phyloP scores from a whole-genome alignment of 2,888 invertebrate genomes.

The Ryuthela nishihirai region DNA sequence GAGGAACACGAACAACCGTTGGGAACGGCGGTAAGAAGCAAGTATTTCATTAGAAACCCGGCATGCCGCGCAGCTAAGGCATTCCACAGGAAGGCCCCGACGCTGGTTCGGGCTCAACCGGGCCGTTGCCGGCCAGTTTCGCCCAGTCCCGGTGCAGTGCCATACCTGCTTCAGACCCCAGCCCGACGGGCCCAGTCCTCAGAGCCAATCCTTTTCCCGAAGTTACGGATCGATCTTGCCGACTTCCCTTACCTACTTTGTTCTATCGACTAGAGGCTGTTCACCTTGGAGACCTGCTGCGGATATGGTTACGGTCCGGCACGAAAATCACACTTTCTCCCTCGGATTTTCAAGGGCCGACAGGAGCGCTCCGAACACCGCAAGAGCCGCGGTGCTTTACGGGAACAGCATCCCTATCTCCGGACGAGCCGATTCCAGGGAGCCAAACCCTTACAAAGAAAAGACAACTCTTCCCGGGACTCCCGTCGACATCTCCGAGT shows the following conservation, averaged over 20 bases:
- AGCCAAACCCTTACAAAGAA: slow-evolving; percentile 51
- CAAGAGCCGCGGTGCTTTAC: slow-evolving; percentile 43
- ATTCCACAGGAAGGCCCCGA: too few relatives aligned
- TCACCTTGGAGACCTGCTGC: slow-evolving; percentile 5
- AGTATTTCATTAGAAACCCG: too few relatives aligned
- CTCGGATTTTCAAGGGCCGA: not conserved
- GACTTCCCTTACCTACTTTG: slow-evolving; percentile 4
- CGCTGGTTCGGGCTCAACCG: too few relatives aligned
- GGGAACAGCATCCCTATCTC: slow-evolving; percentile 48
- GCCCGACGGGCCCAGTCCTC: slow-evolving; percentile 3
- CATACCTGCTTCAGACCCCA: slow-evolving; percentile 2
- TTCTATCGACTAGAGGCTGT: slow-evolving; percentile 6
- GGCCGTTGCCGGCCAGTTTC: too few relatives aligned
- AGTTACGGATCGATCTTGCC: slow-evolving; percentile 3
- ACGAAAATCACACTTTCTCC: slow-evolving; percentile 1
- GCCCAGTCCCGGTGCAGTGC: slow-evolving; percentile 4
- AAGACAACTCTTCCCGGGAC: slow-evolving; percentile 55
- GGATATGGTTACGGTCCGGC: slow-evolving; percentile 4
- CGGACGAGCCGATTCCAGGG: slow-evolving; percentile 52
- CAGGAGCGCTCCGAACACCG: too few relatives aligned
- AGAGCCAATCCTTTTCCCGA: slow-evolving; percentile 1
- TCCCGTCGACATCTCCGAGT: too few relatives aligned
- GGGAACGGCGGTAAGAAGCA: too few relatives aligned
- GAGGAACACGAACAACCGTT: too few relatives aligned
- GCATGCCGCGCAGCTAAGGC: too few relatives aligned